These are phyloP conservation scores for Dryomyza anilis DNA, from an alignment of 2,888 invertebrate genomes.

Conservation along the genomic window DNA sequence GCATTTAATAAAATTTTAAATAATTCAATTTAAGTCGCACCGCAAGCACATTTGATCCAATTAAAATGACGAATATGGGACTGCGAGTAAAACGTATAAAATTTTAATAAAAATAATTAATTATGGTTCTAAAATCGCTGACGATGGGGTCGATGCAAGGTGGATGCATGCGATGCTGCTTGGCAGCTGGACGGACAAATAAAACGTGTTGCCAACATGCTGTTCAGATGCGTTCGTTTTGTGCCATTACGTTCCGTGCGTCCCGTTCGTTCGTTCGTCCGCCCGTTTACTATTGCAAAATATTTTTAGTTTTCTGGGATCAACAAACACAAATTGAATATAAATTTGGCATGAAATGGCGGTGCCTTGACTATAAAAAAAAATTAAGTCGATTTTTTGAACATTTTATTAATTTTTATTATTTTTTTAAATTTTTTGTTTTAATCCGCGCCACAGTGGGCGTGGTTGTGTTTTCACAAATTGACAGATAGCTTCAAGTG, in stretches of 20 bases:
- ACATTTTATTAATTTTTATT: not conserved
- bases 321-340: constrained; percentile 52
- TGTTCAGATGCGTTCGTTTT: constrained; percentile 2
- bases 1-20: constrained; percentile 43
- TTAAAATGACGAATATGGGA: constrained; percentile 28
- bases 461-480: not conserved
- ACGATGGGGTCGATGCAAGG: not conserved
- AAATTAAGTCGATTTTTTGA: not conserved
- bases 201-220: not conserved
- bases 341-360: constrained; percentile 61
- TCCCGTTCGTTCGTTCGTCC: too few species aligned
- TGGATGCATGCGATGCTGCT: not conserved
- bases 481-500: constrained; percentile 28
- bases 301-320: constrained; percentile 45
- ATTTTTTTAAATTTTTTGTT: not conserved
- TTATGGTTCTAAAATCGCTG: not conserved
- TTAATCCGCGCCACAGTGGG: not conserved
- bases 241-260: too few species aligned
- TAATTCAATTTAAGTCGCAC: constrained; percentile 34
- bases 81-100: too few species aligned
- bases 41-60: constrained; percentile 35
- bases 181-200: not conserved
- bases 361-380: constrained; percentile 14
- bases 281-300: too few species aligned
- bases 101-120: too few species aligned